phyloP scores from a whole-genome alignment of 2,888 invertebrate genomes.

The Polyommatus icarus region DNA sequence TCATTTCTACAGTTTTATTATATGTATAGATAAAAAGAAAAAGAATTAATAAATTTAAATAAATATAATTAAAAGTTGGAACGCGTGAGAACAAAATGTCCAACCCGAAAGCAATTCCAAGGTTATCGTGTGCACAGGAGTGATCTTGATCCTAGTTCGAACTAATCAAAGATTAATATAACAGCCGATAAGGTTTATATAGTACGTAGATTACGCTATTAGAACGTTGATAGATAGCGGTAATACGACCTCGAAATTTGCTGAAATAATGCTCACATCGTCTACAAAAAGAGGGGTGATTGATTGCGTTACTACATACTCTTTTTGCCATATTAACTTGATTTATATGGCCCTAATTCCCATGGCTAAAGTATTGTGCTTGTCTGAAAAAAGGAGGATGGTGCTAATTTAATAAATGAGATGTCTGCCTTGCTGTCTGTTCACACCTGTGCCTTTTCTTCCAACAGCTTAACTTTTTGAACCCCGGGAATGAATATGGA shows the following conservation, averaged over 20 bases:
- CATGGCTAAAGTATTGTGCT: neutral
- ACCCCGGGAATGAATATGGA: neutral
- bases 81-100: neutral
- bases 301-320: conserved; percentile 5
- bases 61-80: too few relatives aligned
- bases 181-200: conserved; percentile 12
- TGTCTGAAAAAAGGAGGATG: neutral
- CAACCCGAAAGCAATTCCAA: neutral
- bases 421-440: neutral
- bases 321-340: conserved; percentile 1
- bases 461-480: neutral
- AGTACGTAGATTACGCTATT: conserved; percentile 2
- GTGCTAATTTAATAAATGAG: neutral
- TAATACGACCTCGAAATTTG: conserved; percentile 1
- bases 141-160: neutral
- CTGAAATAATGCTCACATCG: conserved; percentile 11
- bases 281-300: conserved; percentile 4
- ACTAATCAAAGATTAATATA: conserved; percentile 1
- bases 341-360: neutral
- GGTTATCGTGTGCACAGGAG: neutral
- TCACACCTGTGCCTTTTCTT: neutral
- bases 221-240: neutral
- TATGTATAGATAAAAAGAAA: too few relatives aligned
- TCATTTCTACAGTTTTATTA: too few relatives aligned
- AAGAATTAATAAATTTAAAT: too few relatives aligned